These are phyloP conservation scores for Hanleya hanleyi DNA, from an alignment of 2,888 invertebrate genomes.

Conservation along the genomic window DNA sequence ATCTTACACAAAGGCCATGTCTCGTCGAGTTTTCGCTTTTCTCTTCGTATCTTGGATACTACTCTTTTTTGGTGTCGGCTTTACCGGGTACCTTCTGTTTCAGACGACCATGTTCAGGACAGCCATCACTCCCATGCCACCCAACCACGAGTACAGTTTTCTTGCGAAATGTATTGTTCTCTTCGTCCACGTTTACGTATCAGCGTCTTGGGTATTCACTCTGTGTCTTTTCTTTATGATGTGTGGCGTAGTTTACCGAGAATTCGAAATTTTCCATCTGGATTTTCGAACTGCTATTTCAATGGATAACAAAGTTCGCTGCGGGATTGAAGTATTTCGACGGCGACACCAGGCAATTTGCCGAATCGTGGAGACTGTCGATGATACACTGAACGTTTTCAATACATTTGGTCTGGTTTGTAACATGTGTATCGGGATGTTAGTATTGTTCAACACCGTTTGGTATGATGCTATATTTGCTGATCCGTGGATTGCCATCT, in stretches of 20 bases:
- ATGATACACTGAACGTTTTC: neutral
- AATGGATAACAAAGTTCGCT: no score
- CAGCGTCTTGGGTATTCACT: neutral
- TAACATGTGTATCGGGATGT: neutral
- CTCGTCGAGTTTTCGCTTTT: no score
- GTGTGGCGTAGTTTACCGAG: neutral
- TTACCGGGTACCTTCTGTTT: neutral
- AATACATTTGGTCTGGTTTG: neutral
- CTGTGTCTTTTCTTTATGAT: neutral
- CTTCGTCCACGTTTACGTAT: neutral
- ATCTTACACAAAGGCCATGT: no score
- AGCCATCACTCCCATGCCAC: neutral
- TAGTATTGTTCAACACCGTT: neutral
- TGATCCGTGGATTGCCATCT: neutral
- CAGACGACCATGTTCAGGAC: neutral
- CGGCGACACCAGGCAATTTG: neutral
- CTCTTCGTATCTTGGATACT: no score
- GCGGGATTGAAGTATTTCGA: neutral
- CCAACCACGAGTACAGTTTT: neutral
- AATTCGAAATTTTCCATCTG: neutral
- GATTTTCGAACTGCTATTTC: neutral
- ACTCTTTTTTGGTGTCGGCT: no score
- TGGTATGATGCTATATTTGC: neutral
- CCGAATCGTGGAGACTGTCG: neutral
- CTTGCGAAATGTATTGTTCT: neutral